phyloP scores from a whole-genome alignment of 2,113 vertebrate genomes.

The Dicaeum eximium region DNA sequence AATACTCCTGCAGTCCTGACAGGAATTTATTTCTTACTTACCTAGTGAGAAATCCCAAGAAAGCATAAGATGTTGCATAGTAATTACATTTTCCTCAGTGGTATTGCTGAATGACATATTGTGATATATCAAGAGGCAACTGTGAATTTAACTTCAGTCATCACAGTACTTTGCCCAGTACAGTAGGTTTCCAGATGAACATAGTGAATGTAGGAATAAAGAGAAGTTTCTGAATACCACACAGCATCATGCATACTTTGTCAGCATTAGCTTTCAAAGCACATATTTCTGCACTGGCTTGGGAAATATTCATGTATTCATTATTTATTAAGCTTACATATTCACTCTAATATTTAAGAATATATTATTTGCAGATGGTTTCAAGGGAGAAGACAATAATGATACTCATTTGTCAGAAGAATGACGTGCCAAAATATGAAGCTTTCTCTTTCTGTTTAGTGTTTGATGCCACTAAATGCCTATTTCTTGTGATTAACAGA shows the following conservation, averaged over 20 bases:
- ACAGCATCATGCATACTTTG: neutral
- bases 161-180: neutral
- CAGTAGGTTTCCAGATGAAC: neutral
- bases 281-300: neutral
- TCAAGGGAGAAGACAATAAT: neutral
- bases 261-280: neutral
- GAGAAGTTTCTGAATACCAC: neutral
- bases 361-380: neutral
- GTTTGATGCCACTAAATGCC: neutral
- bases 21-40: constrained; percentile 46
- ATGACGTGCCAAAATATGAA: neutral
- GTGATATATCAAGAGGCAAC: constrained; percentile 44
- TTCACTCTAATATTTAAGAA: neutral
- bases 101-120: constrained; percentile 35
- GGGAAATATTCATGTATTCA: neutral
- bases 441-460: neutral
- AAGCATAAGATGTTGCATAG: constrained; percentile 18
- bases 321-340: neutral
- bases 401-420: neutral
- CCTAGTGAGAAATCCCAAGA: constrained; percentile 21
- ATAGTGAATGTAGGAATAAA: neutral
- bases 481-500: neutral
- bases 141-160: constrained; percentile 39
- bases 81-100: constrained; percentile 52
- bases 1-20: constrained; percentile 8